Conservation (phyloP, 1,140 invertebrate genomes). For the Adelges cooleyi region DNA sequence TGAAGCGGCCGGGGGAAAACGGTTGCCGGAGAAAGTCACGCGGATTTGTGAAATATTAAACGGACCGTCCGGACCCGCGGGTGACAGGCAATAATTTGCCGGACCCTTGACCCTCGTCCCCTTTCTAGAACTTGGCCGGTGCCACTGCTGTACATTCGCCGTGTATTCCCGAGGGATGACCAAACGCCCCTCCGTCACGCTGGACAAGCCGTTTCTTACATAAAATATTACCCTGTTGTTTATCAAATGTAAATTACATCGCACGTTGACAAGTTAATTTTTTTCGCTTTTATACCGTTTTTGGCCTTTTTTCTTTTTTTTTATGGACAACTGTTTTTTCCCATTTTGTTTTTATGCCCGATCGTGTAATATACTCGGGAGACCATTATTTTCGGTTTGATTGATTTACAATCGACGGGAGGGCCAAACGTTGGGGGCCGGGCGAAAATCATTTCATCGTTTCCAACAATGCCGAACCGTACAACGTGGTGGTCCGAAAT, state of each 20-base stretch:
- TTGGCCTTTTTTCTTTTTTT: neutral
- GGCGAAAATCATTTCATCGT: too few relatives aligned
- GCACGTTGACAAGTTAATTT: conserved; percentile 28
- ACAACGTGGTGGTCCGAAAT: too few relatives aligned
- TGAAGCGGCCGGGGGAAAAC: neutral
- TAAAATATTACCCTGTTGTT: conserved; percentile 27
- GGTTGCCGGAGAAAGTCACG: conserved; percentile 20
- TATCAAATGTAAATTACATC: conserved; percentile 28
- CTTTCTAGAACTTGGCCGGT: too few relatives aligned
- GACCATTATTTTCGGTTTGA: too few relatives aligned
- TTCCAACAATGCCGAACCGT: too few relatives aligned
- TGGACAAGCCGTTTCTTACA: conserved; percentile 25
- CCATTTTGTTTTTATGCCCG: too few relatives aligned
- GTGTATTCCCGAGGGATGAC: conserved; percentile 8
- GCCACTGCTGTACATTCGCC: neutral
- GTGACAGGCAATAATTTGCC: conserved; percentile 28
- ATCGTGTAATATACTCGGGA: too few relatives aligned
- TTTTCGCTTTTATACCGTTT: neutral
- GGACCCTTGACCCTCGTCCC: conserved; percentile 24
- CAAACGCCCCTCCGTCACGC: conserved; percentile 20
- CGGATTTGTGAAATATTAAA: conserved; percentile 28
- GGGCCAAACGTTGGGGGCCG: too few relatives aligned
- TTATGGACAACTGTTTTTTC: neutral
- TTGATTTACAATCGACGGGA: too few relatives aligned
- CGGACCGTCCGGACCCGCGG: neutral